A percentile compares a stretch with the other conserved stretches of the same genome.
These are phyloP conservation scores for Podargus strigoides DNA, from an alignment of 2,797 vertebrate species.

Conservation along the genomic window DNA sequence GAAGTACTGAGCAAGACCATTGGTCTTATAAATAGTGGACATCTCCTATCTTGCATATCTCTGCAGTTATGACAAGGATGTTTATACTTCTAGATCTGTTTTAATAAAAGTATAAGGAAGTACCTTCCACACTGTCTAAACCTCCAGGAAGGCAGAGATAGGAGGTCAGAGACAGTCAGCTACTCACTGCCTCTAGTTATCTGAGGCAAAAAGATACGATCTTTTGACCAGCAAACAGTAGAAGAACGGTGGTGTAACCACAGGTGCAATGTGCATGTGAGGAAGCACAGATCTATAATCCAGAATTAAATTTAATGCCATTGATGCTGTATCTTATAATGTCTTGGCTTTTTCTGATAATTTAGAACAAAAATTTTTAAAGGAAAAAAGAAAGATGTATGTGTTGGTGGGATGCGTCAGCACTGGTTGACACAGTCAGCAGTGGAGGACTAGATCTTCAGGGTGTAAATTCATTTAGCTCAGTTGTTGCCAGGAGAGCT, in stretches of 20 bases:
- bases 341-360: not conserved
- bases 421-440: not conserved
- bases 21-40: not conserved
- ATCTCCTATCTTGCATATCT: not conserved
- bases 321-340: not conserved
- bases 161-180: not conserved
- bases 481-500: not conserved
- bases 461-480: not conserved
- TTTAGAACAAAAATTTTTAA: not conserved
- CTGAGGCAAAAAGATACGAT: not conserved
- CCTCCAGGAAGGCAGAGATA: not conserved
- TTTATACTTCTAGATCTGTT: not conserved
- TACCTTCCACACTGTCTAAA: not conserved
- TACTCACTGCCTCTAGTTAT: not conserved
- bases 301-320: accelerated
- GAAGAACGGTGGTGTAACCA: not conserved
- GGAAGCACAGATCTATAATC: not conserved
- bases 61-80: not conserved
- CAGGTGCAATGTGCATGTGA: not conserved
- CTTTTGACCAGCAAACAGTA: not conserved
- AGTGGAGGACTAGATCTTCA: slow-evolving; percentile 10
- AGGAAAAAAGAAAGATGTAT: not conserved
- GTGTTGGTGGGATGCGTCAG: not conserved
- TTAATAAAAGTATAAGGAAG: not conserved
- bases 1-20: not conserved